phyloP scores from a whole-genome alignment of 2,888 invertebrate genomes.

The Tuta absoluta region DNA sequence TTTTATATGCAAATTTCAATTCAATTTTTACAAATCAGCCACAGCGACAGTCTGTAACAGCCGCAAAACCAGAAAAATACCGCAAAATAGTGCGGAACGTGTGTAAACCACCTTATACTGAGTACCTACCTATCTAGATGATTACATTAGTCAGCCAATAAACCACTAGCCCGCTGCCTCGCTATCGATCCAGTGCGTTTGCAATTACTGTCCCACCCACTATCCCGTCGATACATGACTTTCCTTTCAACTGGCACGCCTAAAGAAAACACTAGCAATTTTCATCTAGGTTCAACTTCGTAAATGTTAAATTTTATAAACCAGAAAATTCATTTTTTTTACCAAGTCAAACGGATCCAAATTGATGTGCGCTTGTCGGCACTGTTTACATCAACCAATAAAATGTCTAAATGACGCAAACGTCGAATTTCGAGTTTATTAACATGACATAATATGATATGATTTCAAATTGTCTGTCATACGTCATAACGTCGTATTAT shows the following conservation, averaged over 20 bases:
- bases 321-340: not conserved
- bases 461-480: not conserved
- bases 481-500: no score
- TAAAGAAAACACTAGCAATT: not conserved
- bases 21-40: no score
- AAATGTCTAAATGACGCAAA: no score
- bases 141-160: conserved; percentile 3
- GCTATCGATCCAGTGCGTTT: conserved; percentile 18
- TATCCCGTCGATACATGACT: conserved; percentile 8
- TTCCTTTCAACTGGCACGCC: conserved; percentile 18
- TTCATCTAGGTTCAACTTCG: not conserved
- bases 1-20: no score
- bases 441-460: no score
- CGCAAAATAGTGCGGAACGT: no score
- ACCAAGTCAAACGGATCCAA: not conserved
- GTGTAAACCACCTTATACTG: no score
- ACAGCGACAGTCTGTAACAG: no score
- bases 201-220: conserved; percentile 16
- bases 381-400: no score
- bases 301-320: not conserved
- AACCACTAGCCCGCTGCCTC: not conserved
- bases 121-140: not conserved
- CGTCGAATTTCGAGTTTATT: no score
- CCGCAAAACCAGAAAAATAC: no score
- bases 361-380: no score